Evolutionary conservation across 2,113 vertebrate genomes (phyloP).

Genomic region (Penelope pileata): DNA sequence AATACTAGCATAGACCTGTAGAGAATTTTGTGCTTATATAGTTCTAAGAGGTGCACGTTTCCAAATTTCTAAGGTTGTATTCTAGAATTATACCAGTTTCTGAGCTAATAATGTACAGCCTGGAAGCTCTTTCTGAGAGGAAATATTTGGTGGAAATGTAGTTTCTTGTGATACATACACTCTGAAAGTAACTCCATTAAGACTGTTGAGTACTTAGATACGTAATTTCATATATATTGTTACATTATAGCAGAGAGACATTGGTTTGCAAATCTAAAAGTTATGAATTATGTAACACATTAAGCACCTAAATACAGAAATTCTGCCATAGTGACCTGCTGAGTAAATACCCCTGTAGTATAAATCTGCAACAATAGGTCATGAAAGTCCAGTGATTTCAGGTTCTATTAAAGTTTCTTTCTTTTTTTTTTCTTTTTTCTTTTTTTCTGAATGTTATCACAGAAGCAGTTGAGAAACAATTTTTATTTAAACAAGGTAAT

Average conservation of each 20-base stretch:
- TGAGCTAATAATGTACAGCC: background rate
- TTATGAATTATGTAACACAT: constrained; percentile 42
- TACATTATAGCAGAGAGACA: background rate
- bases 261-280: constrained; percentile 21
- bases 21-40: background rate
- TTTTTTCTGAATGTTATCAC: background rate
- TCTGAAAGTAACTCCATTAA: constrained; percentile 4
- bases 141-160: background rate
- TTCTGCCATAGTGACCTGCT: background rate
- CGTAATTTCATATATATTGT: background rate
- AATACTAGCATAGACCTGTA: background rate
- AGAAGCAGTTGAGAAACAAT: background rate
- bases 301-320: constrained; percentile 36
- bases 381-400: background rate
- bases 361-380: background rate
- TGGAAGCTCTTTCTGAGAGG: background rate
- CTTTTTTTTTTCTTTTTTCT: no score
- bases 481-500: background rate
- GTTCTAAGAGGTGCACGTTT: background rate
- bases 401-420: background rate
- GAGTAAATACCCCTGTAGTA: background rate
- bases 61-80: background rate
- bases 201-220: background rate
- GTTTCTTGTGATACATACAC: background rate
- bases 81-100: background rate